These are phyloP conservation scores for Caenorhabditis panamensis DNA, from an alignment of 2,888 invertebrate genomes.

Conservation along the genomic window DNA sequence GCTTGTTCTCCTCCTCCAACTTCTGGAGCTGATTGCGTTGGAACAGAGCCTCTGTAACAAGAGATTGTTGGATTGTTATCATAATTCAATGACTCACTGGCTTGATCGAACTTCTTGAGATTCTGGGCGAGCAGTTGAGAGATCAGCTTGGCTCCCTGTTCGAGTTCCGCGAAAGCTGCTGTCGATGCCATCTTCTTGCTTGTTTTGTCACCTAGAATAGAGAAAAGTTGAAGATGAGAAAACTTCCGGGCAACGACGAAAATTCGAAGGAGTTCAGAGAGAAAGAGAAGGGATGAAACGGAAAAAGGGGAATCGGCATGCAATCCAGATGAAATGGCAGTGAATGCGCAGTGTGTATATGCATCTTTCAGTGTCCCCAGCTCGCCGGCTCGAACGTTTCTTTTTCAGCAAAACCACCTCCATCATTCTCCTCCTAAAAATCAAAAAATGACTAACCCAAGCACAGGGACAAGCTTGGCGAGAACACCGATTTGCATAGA, in stretches of 20 bases:
- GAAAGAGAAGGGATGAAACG: slow-evolving; percentile 4
- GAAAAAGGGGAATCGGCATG: slow-evolving; percentile 34
- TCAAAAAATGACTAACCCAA: slow-evolving; percentile 21
- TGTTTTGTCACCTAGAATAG: slow-evolving; percentile 60
- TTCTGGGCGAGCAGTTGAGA: slow-evolving; percentile 62
- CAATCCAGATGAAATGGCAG: slow-evolving; percentile 21
- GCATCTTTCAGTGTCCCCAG: slow-evolving; percentile 28
- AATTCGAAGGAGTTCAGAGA: not conserved
- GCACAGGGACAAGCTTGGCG: slow-evolving; percentile 24
- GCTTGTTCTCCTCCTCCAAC: slow-evolving; percentile 71
- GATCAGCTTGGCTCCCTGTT: slow-evolving; percentile 56
- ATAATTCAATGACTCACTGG: slow-evolving; percentile 48
- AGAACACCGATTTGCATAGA: slow-evolving; percentile 40
- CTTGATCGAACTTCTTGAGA: slow-evolving; percentile 68
- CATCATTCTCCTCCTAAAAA: slow-evolving; percentile 42
- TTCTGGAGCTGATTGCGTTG: slow-evolving; percentile 47
- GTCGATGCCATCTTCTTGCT: slow-evolving; percentile 59
- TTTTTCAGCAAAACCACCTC: slow-evolving; percentile 11
- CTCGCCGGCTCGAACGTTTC: slow-evolving; percentile 21
- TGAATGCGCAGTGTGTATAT: slow-evolving; percentile 12
- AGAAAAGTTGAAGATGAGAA: not conserved
- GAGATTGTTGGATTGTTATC: not conserved
- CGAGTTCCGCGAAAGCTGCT: slow-evolving; percentile 61
- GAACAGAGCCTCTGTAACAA: slow-evolving; percentile 39
- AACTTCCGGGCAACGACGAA: not conserved